A percentile compares a stretch with the other conserved stretches of the same genome.
Evolutionary conservation across 2,888 invertebrate species (phyloP).

Genomic region (Uloborus plumipes): DNA sequence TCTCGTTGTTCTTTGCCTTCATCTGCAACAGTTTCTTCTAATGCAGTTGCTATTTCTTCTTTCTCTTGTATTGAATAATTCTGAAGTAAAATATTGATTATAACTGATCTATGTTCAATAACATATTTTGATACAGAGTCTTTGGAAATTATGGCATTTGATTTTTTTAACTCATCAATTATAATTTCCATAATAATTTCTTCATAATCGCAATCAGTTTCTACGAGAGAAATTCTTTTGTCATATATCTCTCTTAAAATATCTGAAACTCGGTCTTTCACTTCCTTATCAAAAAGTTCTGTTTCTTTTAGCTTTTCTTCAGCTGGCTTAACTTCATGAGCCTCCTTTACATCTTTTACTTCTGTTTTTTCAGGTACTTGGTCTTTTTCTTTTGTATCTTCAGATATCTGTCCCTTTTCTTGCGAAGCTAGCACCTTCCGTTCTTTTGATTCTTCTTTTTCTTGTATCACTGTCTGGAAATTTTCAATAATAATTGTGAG

Average conservation of each 20-base stretch:
- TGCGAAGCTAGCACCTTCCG: too few species aligned
- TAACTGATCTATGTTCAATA: neutral
- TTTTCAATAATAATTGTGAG: neutral
- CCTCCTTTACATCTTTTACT: neutral
- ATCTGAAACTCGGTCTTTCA: too few species aligned
- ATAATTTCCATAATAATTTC: too few species aligned
- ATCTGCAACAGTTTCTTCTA: neutral
- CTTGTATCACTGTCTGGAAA: neutral
- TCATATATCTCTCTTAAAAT: neutral
- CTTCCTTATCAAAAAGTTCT: too few species aligned
- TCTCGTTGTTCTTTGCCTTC: neutral
- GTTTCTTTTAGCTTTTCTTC: neutral
- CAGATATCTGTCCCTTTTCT: too few species aligned
- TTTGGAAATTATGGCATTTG: neutral
- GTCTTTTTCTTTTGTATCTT: neutral
- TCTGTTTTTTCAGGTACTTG: neutral
- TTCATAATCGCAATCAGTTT: too few species aligned
- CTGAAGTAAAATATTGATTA: neutral
- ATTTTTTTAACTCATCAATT: too few species aligned
- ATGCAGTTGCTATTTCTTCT: neutral
- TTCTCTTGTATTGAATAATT: too few species aligned
- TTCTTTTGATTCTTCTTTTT: constrained; percentile 4
- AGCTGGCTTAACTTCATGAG: neutral
- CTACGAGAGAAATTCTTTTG: too few species aligned
- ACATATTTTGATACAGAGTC: neutral